These are phyloP conservation scores for Melieria crassipennis DNA, from an alignment of 2,888 invertebrate genomes.

Conservation along the genomic window DNA sequence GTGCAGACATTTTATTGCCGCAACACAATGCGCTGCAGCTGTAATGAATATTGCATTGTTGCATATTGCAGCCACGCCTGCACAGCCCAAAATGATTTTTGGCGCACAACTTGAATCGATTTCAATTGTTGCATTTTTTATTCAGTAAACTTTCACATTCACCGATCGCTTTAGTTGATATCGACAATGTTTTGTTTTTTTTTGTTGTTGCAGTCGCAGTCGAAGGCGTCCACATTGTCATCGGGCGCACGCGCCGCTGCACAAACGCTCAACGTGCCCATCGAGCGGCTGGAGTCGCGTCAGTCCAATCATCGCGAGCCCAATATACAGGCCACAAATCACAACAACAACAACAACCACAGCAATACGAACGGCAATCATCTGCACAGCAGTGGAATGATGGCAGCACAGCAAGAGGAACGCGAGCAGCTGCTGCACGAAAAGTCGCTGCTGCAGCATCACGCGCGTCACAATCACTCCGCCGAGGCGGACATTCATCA, in stretches of 20 bases:
- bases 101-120: no score
- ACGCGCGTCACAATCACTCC: constrained; percentile 33
- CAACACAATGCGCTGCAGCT: no score
- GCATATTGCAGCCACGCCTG: no score
- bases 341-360: constrained; percentile 35
- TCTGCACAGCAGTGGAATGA: neutral
- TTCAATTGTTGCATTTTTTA: no score
- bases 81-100: no score
- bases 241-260: constrained; percentile 66
- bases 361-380: constrained; percentile 29
- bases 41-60: no score
- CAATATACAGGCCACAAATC: constrained; percentile 22
- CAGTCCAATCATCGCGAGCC: constrained; percentile 54
- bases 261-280: constrained; percentile 64
- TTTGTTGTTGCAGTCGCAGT: constrained; percentile 57
- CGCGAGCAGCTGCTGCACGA: neutral
- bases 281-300: constrained; percentile 64
- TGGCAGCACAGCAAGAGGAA: neutral
- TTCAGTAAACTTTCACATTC: no score
- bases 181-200: neutral
- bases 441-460: constrained; percentile 14
- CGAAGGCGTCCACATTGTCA: constrained; percentile 64
- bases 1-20: no score
- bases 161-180: no score
- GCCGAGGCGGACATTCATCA: constrained; percentile 43